phyloP scores from a whole-genome alignment of 1,140 invertebrate species.

The Drosophila lacertosa region DNA sequence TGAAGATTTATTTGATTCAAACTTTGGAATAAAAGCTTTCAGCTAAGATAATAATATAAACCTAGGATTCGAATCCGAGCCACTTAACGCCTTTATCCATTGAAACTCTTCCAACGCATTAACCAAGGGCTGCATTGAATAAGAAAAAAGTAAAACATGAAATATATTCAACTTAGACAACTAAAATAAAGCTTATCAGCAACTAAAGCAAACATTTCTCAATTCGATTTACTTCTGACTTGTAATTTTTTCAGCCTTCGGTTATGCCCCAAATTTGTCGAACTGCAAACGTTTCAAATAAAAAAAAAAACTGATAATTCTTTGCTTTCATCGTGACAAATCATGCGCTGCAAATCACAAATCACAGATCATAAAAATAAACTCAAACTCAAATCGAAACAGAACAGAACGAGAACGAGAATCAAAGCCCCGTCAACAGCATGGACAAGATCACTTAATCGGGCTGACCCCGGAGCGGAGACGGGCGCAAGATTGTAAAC shows the following conservation, averaged over 20 bases:
- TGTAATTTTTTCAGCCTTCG: neutral
- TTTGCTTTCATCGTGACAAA: conserved; percentile 43
- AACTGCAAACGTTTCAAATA: conserved; percentile 7
- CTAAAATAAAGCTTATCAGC: neutral
- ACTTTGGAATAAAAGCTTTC: too few species aligned
- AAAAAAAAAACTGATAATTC: conserved; percentile 46
- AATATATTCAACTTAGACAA: too few species aligned
- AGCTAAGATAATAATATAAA: too few species aligned
- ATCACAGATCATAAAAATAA: neutral
- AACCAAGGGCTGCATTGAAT: too few species aligned
- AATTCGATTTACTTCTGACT: neutral
- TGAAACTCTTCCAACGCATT: too few species aligned
- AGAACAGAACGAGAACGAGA: conserved; percentile 31
- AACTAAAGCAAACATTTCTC: neutral
- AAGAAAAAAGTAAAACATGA: too few species aligned
- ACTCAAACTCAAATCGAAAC: conserved; percentile 7
- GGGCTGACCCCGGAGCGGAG: conserved; percentile 26
- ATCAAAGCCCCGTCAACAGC: conserved; percentile 47
- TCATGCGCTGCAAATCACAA: conserved; percentile 40
- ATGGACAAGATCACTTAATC: conserved; percentile 61
- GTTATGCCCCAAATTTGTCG: conserved; percentile 1
- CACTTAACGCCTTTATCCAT: too few species aligned
- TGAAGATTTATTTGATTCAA: too few species aligned
- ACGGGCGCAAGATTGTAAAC: conserved; percentile 37
- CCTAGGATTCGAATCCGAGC: too few species aligned